These are phyloP conservation scores for Rhagoletis pomonella DNA, from an alignment of 1,140 invertebrate species.

Conservation along the genomic window DNA sequence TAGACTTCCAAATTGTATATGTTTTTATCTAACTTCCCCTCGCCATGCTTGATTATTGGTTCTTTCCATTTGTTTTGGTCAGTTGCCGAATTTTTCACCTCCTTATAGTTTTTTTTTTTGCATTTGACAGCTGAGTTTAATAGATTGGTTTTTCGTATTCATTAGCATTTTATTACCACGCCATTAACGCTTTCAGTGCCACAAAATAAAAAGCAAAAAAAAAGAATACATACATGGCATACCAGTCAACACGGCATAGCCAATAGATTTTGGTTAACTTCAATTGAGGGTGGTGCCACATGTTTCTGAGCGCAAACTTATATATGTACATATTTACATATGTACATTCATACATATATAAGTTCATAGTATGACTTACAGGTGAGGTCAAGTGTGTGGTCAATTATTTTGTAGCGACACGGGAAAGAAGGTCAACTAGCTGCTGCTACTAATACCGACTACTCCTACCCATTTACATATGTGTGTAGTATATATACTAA, in stretches of 20 bases:
- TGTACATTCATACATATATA: too few relatives aligned
- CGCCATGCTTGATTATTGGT: constrained; percentile 21
- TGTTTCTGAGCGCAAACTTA: background rate
- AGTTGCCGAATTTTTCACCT: background rate
- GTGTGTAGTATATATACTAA: too few relatives aligned
- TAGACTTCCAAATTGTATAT: background rate
- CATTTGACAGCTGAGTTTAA: constrained; percentile 45
- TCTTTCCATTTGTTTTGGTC: constrained; percentile 20
- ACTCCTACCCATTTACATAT: too few relatives aligned
- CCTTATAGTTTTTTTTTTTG: background rate
- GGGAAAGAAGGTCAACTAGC: constrained; percentile 44
- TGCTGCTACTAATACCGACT: constrained; percentile 6
- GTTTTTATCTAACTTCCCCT: background rate
- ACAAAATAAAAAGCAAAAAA: constrained; percentile 19
- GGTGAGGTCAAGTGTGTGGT: constrained; percentile 21
- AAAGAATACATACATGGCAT: background rate
- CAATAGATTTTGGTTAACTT: constrained; percentile 14
- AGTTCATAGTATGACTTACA: background rate
- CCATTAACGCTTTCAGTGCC: constrained; percentile 43
- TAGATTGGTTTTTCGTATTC: constrained; percentile 48
- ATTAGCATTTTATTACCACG: constrained; percentile 49
- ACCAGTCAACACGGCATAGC: background rate
- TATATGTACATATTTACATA: too few relatives aligned
- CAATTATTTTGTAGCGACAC: background rate
- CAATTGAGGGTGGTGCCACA: background rate